These are phyloP conservation scores for Poicephalus meyeri DNA, from an alignment of 2,113 vertebrate species.

Conservation along the genomic window DNA sequence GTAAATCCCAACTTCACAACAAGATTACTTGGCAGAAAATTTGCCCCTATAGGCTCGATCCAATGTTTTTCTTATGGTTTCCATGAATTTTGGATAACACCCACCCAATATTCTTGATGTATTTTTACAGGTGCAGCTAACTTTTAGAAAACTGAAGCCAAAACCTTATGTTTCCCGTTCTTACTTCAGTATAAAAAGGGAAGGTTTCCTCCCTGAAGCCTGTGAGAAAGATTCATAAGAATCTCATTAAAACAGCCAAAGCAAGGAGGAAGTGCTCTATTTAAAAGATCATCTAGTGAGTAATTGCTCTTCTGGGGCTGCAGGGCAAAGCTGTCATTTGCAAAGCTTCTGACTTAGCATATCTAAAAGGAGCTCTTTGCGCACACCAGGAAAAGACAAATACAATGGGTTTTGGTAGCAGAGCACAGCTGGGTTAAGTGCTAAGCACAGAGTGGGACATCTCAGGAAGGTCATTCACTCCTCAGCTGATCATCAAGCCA, in stretches of 20 bases:
- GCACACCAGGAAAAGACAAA: not conserved
- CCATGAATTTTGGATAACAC: not conserved
- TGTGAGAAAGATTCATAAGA: not conserved
- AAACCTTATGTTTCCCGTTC: not conserved
- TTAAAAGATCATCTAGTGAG: constrained; percentile 23
- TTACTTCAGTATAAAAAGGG: not conserved
- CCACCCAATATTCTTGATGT: not conserved
- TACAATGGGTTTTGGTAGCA: not conserved
- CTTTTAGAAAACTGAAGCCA: not conserved
- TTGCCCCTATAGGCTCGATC: not conserved
- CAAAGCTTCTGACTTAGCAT: constrained; percentile 14
- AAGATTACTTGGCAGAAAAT: not conserved
- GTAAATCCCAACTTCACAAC: not conserved
- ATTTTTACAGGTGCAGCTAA: not conserved
- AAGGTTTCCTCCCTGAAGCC: not conserved
- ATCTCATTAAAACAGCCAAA: not conserved
- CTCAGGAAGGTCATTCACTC: fast-evolving
- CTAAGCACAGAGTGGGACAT: fast-evolving
- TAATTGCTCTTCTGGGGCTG: not conserved
- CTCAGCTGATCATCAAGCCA: not conserved
- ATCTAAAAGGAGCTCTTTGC: not conserved
- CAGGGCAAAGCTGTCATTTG: not conserved
- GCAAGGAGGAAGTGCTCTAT: constrained; percentile 34
- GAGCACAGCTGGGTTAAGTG: not conserved
- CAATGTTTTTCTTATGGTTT: not conserved